These are phyloP conservation scores for Venustaconcha ellipsiformis DNA, from an alignment of 1,140 invertebrate species.

Conservation along the genomic window DNA sequence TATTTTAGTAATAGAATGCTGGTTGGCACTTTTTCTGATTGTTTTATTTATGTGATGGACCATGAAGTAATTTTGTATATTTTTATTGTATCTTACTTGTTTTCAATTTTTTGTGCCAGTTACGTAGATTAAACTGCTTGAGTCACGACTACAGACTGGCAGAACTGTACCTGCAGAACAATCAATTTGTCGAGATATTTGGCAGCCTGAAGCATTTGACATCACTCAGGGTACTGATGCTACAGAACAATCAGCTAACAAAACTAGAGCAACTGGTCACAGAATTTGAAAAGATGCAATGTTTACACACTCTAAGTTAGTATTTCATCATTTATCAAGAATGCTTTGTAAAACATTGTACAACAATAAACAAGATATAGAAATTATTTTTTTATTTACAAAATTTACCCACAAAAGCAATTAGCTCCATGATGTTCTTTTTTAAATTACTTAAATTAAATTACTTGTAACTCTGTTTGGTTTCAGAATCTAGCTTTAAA, in stretches of 20 bases:
- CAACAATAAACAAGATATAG: too few species aligned
- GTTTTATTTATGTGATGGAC: too few species aligned
- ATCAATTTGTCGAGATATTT: slow-evolving; percentile 57
- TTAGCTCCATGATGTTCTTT: too few species aligned
- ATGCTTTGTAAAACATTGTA: too few species aligned
- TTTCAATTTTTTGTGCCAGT: slow-evolving; percentile 37
- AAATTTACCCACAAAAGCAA: too few species aligned
- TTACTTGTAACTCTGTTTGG: too few species aligned
- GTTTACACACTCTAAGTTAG: slow-evolving; percentile 60
- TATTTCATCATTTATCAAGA: slow-evolving; percentile 2
- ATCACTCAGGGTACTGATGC: slow-evolving; percentile 53
- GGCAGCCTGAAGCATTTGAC: slow-evolving; percentile 58
- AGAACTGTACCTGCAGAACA: slow-evolving; percentile 63
- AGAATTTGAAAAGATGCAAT: slow-evolving; percentile 63
- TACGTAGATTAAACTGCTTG: slow-evolving; percentile 50
- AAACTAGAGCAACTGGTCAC: slow-evolving; percentile 56
- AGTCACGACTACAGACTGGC: slow-evolving; percentile 49
- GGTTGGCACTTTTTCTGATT: neutral
- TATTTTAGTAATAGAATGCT: neutral
- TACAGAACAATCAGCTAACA: slow-evolving; percentile 65
- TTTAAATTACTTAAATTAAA: too few species aligned
- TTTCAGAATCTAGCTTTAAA: too few species aligned
- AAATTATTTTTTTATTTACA: too few species aligned
- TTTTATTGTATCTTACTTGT: neutral
- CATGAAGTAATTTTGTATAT: too few species aligned